Evolutionary conservation across 2,113 vertebrate genomes (phyloP).

Genomic region (Gopherus evgoodei): DNA sequence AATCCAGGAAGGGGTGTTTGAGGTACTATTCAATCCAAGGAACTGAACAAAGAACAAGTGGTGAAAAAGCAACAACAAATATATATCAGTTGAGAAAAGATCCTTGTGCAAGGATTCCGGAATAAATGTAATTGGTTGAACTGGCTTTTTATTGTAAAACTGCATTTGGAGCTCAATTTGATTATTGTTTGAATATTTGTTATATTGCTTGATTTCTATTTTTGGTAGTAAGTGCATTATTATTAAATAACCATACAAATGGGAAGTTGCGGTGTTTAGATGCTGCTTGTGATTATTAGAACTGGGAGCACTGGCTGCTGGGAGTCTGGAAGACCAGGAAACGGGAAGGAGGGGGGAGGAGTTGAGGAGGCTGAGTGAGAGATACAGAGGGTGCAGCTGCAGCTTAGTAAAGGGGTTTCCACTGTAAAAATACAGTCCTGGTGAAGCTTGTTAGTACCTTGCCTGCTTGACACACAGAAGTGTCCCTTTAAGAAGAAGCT

Average conservation of each 20-base stretch:
- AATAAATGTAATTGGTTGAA: background rate
- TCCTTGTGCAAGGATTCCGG: background rate
- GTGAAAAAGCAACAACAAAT: background rate
- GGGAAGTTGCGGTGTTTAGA: background rate
- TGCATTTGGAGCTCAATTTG: background rate
- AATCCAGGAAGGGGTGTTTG: rapidly evolving
- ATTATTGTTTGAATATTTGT: background rate
- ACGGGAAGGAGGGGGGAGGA: too few species aligned
- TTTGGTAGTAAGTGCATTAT: background rate
- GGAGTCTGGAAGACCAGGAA: too few species aligned
- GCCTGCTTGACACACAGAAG: too few species aligned
- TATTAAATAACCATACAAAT: background rate
- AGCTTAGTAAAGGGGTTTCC: too few species aligned
- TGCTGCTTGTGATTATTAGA: too few species aligned
- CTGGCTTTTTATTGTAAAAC: background rate
- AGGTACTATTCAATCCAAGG: background rate
- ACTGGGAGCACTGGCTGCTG: too few species aligned
- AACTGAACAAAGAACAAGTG: background rate
- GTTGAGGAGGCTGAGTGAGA: too few species aligned
- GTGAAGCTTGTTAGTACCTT: too few species aligned
- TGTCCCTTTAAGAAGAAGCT: background rate
- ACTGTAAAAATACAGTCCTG: too few species aligned
- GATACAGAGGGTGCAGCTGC: too few species aligned
- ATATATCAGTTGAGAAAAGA: background rate
- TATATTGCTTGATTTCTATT: background rate